Conservation (phyloP, 53 echinoderm and acorn worm species). For the Henricia sp. region DNA sequence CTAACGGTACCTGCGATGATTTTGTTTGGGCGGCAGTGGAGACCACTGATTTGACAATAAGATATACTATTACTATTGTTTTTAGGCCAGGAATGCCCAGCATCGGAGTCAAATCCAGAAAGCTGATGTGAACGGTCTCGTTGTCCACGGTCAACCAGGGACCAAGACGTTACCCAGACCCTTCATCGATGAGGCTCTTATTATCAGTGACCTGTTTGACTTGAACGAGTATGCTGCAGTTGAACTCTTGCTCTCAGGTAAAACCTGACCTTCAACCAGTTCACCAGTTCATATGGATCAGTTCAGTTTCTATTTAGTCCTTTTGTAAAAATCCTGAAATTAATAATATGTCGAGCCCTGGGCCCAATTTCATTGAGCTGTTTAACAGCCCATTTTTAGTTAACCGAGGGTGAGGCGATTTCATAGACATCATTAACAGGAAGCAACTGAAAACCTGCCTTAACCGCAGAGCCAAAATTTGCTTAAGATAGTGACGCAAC, state of each 20-base stretch:
- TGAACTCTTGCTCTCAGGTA: conserved; percentile 88
- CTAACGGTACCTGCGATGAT: no score
- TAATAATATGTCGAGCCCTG: no score
- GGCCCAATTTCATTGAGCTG: no score
- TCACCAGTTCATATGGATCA: neutral
- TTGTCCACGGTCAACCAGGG: conserved; percentile 72
- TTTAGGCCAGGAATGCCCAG: conserved; percentile 94
- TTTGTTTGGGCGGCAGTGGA: no score
- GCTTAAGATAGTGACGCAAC: no score
- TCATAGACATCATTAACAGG: no score
- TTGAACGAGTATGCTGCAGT: conserved; percentile 93
- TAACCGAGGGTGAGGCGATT: no score
- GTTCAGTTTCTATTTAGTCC: neutral
- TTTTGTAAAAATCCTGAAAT: neutral
- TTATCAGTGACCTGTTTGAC: conserved; percentile 95
- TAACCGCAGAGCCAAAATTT: no score
- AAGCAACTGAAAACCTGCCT: no score
- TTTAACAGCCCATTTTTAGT: no score
- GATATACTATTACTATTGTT: no score
- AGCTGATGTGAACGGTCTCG: conserved; percentile 74
- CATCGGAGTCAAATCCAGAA: conserved; percentile 84
- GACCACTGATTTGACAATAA: no score
- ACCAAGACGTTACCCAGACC: conserved; percentile 69
- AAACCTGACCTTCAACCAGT: conserved; percentile 10
- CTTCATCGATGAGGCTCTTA: conserved; percentile 89